phyloP scores from a whole-genome alignment of 1,140 invertebrate genomes.

The Zaprionus ornatus region DNA sequence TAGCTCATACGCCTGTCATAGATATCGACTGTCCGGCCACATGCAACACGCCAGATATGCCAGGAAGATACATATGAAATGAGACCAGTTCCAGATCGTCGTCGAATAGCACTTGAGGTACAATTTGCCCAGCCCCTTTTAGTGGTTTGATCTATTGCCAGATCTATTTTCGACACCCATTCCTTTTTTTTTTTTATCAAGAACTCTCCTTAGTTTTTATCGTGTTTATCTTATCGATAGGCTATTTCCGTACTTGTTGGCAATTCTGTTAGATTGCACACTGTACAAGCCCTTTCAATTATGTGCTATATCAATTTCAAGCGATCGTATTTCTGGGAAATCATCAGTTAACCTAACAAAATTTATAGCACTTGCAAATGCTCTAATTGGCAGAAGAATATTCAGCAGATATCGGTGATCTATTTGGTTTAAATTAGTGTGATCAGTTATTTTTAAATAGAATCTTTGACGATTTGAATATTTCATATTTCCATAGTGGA shows the following conservation, averaged over 20 bases:
- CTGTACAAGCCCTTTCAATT: conserved; percentile 32
- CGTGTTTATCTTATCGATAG: conserved; percentile 27
- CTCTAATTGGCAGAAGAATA: no score
- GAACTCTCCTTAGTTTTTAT: background rate
- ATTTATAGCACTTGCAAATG: no score
- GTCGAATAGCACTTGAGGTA: background rate
- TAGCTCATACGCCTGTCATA: conserved; percentile 70
- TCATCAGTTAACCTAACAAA: background rate
- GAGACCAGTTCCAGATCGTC: conserved; percentile 6
- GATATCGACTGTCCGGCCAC: conserved; percentile 37
- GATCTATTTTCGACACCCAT: conserved; percentile 9
- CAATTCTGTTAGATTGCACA: background rate
- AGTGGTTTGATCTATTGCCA: background rate
- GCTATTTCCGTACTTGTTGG: conserved; percentile 29
- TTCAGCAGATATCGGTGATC: background rate
- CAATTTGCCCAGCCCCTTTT: conserved; percentile 10
- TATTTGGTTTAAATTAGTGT: no score
- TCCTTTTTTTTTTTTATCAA: background rate
- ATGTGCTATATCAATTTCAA: conserved; percentile 23
- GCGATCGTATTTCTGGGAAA: background rate
- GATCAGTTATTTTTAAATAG: no score
- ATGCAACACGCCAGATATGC: conserved; percentile 35
- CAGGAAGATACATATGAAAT: conserved; percentile 36
- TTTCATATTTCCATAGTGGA: background rate
- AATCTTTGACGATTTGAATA: no score